Evolutionary conservation across 2,113 vertebrate species (phyloP).

Genomic region (Eira barbara): DNA sequence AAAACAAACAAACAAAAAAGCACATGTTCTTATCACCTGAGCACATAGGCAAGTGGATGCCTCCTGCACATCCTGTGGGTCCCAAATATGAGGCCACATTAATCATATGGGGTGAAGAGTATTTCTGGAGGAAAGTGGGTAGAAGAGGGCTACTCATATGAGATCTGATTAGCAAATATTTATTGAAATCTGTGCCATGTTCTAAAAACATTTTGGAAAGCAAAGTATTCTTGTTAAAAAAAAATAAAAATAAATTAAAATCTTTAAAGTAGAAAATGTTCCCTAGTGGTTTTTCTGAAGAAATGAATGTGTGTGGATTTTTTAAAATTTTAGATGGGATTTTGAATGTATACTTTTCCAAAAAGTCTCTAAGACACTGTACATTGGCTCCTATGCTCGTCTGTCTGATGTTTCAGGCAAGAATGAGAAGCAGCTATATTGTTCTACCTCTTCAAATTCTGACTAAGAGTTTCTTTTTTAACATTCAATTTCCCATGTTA

Average conservation of each 20-base stretch:
- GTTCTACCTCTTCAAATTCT: background rate
- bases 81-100: background rate
- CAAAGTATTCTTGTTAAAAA: background rate
- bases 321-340: background rate
- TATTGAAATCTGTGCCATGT: background rate
- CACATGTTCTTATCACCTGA: background rate
- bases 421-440: background rate
- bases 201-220: background rate
- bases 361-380: background rate
- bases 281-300: background rate
- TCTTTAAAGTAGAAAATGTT: constrained; percentile 29
- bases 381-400: background rate
- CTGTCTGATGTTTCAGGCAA: background rate
- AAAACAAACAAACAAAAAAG: background rate
- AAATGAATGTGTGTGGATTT: background rate
- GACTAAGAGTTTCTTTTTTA: background rate
- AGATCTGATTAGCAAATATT: background rate
- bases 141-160: background rate
- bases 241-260: background rate
- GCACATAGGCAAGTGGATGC: background rate
- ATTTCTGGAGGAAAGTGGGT: background rate
- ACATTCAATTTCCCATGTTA: background rate
- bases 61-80: background rate
- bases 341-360: background rate
- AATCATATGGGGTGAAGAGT: background rate